Evolutionary conservation across 2,888 invertebrate genomes (phyloP), one percentile per base, ranked within the genome.

Genomic region (Amblyjoppa fuscipennis): DNA sequence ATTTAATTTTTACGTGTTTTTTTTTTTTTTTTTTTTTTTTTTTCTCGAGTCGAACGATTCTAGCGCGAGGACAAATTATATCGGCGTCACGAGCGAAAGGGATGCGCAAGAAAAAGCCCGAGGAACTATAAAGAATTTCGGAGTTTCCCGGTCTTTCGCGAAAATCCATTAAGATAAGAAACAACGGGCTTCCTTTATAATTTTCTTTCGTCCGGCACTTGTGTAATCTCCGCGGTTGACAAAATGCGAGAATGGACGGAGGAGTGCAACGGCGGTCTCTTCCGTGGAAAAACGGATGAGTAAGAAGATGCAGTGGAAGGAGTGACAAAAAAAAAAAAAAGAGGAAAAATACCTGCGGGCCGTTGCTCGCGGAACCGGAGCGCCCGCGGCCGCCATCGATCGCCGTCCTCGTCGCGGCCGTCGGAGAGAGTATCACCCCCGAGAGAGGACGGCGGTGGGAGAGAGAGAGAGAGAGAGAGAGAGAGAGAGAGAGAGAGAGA

Each of bases 51-150:
- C 64, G 13, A 64, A 34, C 16, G 64, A 31, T 64, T 84, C 77
- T 86, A 86, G 81, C 74, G 78, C 59, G 74, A 77, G 74, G 88
- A 90, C 89, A 90, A 92, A 92, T 92, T 90, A 89, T 90, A 86
- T 45, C 49, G 76, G 71, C 84, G 81, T 87, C 88, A 76, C 86
- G 86, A 88, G 81, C 13, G 13, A 69, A 81, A 73, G 59, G 38
- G 38, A 81, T 59, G 75, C 6, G 45, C 13, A 73, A 41, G 41
- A 59, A 51, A 61, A 20, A 53, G 6, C 38, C 31, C 16, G 16
- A 25, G n/a, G 73, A 73, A 85, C 64, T 3, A n/a, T 56, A 34
- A 76, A 76, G 49, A 75, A 80, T 71, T 76, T 71, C 31, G 28
- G 70, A 20, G 25, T 56, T 49, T 53, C 34, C 28, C 38, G 68